These are phyloP conservation scores for Psammodynastes pulverulentus DNA, from an alignment of 2,113 vertebrate species.

Conservation along the genomic window DNA sequence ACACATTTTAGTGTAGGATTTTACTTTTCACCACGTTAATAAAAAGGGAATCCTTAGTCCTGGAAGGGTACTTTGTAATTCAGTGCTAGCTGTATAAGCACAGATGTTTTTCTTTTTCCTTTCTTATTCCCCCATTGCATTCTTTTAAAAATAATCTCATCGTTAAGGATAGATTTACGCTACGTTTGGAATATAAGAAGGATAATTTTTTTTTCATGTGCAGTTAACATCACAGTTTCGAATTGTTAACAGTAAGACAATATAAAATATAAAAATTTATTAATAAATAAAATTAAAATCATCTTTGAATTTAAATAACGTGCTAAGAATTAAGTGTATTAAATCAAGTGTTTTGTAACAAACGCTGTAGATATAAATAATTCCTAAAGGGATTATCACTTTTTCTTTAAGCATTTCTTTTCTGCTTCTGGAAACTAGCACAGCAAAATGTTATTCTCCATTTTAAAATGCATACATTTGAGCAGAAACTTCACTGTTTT, in stretches of 20 bases:
- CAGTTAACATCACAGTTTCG: constrained; percentile 34
- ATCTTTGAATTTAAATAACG: background rate
- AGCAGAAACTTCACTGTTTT: background rate
- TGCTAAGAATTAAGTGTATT: background rate
- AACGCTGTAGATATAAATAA: constrained; percentile 6
- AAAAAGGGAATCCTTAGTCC: background rate
- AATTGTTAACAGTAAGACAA: constrained; percentile 22
- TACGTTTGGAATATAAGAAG: constrained; percentile 32
- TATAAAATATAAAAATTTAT: too few relatives aligned
- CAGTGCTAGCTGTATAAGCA: background rate
- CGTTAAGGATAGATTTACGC: background rate
- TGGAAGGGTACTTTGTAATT: background rate
- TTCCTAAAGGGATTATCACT: background rate
- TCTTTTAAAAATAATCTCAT: background rate
- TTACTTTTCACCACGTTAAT: background rate
- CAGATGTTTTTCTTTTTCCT: constrained; percentile 12
- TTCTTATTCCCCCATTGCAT: background rate
- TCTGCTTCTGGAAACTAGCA: constrained; percentile 8
- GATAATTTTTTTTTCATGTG: constrained; percentile 13
- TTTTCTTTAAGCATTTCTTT: background rate
- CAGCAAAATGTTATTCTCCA: background rate
- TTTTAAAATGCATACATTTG: background rate
- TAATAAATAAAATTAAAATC: constrained; percentile 1
- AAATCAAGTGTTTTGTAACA: background rate
- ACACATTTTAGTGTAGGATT: background rate